Conservation (phyloP, 2,888 invertebrate species). For the Drosophila parthenogenetica region DNA sequence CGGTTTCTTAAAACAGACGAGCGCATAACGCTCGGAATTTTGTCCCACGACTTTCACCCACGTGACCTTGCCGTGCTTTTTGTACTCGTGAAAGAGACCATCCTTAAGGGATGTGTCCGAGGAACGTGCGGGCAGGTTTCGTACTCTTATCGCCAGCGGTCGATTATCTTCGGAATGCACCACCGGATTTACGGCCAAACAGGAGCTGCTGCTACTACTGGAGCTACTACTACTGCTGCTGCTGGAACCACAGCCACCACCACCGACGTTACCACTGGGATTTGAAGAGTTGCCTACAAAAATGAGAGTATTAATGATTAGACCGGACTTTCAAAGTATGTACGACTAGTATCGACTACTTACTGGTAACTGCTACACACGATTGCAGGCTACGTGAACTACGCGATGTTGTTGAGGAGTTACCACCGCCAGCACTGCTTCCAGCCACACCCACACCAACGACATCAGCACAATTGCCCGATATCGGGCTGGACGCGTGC, state of each 20-base stretch:
- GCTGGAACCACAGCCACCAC: conserved; percentile 71
- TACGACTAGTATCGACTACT: conserved; percentile 30
- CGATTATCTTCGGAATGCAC: conserved; percentile 87
- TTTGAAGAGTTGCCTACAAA: conserved; percentile 76
- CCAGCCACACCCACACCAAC: conserved; percentile 59
- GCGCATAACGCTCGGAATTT: conserved; percentile 95
- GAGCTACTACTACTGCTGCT: conserved; percentile 73
- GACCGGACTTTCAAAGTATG: not conserved
- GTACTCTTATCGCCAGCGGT: conserved; percentile 95
- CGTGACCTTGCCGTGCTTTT: conserved; percentile 98
- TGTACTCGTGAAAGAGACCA: conserved; percentile 99
- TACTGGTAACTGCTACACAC: conserved; percentile 84
- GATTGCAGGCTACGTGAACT: conserved; percentile 85
- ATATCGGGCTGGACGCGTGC: conserved; percentile 84
- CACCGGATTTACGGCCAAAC: conserved; percentile 82
- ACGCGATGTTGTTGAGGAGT: conserved; percentile 55
- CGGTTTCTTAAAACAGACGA: conserved; percentile 98
- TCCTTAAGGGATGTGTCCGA: conserved; percentile 98
- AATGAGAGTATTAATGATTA: not conserved
- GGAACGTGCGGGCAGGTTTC: conserved; percentile 95
- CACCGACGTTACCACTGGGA: conserved; percentile 77
- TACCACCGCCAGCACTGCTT: conserved; percentile 29
- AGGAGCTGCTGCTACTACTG: conserved; percentile 78
- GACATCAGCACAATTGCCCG: conserved; percentile 82
- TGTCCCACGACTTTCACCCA: conserved; percentile 97